These are phyloP conservation scores for Scaptomyza hsui DNA, from an alignment of 1,140 invertebrate genomes.

Conservation along the genomic window DNA sequence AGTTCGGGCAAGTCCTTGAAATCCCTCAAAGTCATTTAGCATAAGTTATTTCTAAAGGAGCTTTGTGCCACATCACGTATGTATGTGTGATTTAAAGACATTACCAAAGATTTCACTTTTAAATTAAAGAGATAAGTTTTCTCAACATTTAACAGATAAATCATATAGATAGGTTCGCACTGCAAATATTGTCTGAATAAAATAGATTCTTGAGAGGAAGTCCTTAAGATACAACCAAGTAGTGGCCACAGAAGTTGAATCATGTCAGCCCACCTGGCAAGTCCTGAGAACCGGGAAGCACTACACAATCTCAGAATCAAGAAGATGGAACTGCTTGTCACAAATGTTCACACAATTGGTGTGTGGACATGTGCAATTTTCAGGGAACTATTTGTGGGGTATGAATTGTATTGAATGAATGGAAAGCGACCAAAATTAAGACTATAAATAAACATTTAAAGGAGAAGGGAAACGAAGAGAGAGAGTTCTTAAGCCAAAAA, in stretches of 20 bases:
- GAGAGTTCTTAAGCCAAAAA: constrained; percentile 55
- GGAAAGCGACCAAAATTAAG: constrained; percentile 71
- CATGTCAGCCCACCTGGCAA: constrained; percentile 40
- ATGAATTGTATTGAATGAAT: constrained; percentile 62
- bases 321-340: constrained; percentile 23
- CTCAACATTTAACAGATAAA: too few relatives aligned
- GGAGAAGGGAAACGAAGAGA: constrained; percentile 22
- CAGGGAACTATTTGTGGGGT: constrained; percentile 74
- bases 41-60: too few relatives aligned
- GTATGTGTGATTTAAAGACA: neutral
- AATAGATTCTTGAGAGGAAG: constrained; percentile 2
- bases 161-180: too few relatives aligned
- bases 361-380: constrained; percentile 78
- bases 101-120: too few relatives aligned
- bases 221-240: constrained; percentile 25
- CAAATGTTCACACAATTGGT: constrained; percentile 34
- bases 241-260: constrained; percentile 43
- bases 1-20: constrained; percentile 37
- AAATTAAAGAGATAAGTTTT: too few relatives aligned
- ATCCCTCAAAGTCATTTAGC: constrained; percentile 12
- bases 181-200: constrained; percentile 10
- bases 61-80: neutral
- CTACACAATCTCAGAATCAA: neutral
- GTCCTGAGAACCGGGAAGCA: constrained; percentile 29
- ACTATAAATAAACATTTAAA: constrained; percentile 63